Evolutionary conservation across 1,140 invertebrate species (phyloP).

Genomic region (Thaumetopoea pityocampa): DNA sequence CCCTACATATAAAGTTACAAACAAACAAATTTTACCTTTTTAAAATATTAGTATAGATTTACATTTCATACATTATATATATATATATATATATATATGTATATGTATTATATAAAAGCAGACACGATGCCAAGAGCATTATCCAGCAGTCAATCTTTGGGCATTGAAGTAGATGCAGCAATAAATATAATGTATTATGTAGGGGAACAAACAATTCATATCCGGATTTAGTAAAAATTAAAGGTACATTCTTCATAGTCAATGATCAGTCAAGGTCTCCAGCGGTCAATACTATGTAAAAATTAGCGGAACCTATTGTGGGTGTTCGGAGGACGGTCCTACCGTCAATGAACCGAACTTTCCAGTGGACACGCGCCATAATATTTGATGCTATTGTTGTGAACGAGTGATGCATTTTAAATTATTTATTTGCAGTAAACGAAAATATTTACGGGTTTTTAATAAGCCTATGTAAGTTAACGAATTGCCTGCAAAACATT

Average conservation of each 20-base stretch:
- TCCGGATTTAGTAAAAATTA: slow-evolving; percentile 38
- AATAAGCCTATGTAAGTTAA: too few relatives aligned
- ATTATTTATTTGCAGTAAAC: slow-evolving; percentile 31
- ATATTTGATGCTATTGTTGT: slow-evolving; percentile 17
- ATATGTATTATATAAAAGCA: too few relatives aligned
- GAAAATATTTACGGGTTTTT: too few relatives aligned
- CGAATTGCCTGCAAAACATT: too few relatives aligned
- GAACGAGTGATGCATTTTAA: slow-evolving; percentile 13
- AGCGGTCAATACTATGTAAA: slow-evolving; percentile 36
- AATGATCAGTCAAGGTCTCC: slow-evolving; percentile 47
- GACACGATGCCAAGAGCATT: slow-evolving; percentile 1
- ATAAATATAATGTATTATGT: not conserved
- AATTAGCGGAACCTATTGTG: slow-evolving; percentile 40
- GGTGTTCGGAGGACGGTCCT: slow-evolving; percentile 25
- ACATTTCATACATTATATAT: too few relatives aligned
- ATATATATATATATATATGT: too few relatives aligned
- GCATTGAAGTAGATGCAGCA: slow-evolving; percentile 3
- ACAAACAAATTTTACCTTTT: too few relatives aligned
- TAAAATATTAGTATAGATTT: too few relatives aligned
- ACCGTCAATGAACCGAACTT: slow-evolving; percentile 11
- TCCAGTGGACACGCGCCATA: slow-evolving; percentile 20
- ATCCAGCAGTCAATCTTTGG: slow-evolving; percentile 1
- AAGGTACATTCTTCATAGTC: slow-evolving; percentile 43
- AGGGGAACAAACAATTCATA: slow-evolving; percentile 18
- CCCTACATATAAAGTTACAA: too few relatives aligned